Base-by-base conservation (phyloP, 1,140 invertebrate genomes). In the Drosophila ananassae region DNA sequence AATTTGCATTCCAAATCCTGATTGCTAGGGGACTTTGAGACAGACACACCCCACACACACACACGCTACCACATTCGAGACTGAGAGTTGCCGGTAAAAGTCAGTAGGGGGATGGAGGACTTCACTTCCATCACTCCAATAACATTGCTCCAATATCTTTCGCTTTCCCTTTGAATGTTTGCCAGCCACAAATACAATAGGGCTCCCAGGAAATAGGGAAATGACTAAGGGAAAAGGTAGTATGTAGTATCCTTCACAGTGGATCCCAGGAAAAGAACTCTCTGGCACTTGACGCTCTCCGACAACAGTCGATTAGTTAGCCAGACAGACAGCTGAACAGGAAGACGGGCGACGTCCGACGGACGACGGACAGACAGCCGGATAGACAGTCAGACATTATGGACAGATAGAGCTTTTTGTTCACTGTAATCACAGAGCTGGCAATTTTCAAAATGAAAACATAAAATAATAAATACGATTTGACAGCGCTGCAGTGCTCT, bases 371-470 rank as follows among this genome's bases (percentile, higher is more conserved):
- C 25, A 32, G 37, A 44, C 58, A 74, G 28, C 54, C 54, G 62
- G 64, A 58, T 72, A 73, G 73, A 78, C 64, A 82, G 46, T 56
- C 59, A 61, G 69, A 84, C 67, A 66, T 62, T 77, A 87, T 85
- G 48, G 81, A 87, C 80, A 84, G 80, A 87, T 84, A 81, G 78
- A 81, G 83, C 82, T 87, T 82, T 85, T 78, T 81, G 82, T 82
- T 76, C 73, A 54, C 57, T 83, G 83, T 89, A 87, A 87, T 89
- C 82, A 87, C 83, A 73, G 79, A 60, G 61, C 46, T 82, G 75
- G 79, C 82, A 87, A 87, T 87, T 87, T 87, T 79, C 83, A 89
- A 87, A 87, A 87, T 87, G 82, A 87, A 87, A 87, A 89, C 82
- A 87, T 89, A 82, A 87, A 89, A 87, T 89, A 87, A 87, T 85